A percentile compares a stretch with the other conserved stretches of the same genome.
phyloP scores from a whole-genome alignment of 2,113 vertebrate genomes.

The Arothron firmamentum region DNA sequence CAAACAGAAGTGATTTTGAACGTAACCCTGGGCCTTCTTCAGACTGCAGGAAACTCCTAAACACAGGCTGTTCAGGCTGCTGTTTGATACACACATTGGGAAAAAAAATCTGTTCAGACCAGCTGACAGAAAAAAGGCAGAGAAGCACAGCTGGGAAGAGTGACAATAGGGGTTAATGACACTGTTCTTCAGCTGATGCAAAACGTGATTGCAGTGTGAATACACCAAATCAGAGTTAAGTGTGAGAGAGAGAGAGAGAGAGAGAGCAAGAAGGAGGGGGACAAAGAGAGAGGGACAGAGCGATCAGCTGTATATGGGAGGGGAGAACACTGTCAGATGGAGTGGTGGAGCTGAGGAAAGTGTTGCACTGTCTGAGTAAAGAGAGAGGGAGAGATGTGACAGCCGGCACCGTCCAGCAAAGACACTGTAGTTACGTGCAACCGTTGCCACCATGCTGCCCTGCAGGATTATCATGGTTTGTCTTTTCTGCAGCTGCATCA shows the following conservation, averaged over 20 bases:
- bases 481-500: constrained; percentile 45
- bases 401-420: background rate
- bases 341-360: constrained; percentile 5
- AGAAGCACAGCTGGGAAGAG: too few species aligned
- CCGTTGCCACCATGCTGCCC: constrained; percentile 39
- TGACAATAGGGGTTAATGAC: too few species aligned
- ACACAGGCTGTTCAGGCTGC: too few species aligned
- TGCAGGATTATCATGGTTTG: constrained; percentile 34
- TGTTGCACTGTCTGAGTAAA: background rate
- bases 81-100: too few species aligned
- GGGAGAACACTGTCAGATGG: background rate
- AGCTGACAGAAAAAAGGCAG: too few species aligned
- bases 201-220: constrained; percentile 6
- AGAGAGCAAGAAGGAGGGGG: constrained; percentile 1
- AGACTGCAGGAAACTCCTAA: too few species aligned
- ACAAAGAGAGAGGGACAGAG: background rate
- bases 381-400: background rate
- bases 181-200: too few species aligned
- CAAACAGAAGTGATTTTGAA: too few species aligned
- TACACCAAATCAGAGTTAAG: background rate
- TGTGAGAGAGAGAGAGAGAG: background rate
- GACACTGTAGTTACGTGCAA: background rate
- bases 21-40: too few species aligned
- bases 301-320: constrained; percentile 15
- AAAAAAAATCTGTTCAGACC: too few species aligned